Base-by-base conservation (phyloP, 2,888 invertebrate species). In the Scaptomyza tumidula region DNA sequence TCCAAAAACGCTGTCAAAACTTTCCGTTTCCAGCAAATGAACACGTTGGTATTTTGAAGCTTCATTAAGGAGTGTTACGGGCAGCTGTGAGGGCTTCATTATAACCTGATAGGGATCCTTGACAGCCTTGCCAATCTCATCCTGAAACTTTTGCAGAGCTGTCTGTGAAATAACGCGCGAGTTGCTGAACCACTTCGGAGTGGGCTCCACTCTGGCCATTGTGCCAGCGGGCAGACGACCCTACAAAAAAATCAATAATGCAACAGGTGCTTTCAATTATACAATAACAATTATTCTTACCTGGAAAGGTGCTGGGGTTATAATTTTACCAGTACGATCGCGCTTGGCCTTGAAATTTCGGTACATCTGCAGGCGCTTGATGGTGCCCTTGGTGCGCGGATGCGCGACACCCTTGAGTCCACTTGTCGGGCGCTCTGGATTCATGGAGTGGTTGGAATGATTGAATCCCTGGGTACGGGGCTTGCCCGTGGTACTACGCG, bases 141-240 rank as follows among this genome's bases (percentile, higher is more conserved):
- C 97, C 93, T 99, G 97, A 89, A 97, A 97, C 90, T 96, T 97
- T 91, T 97, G 97, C 33, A 97, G 90, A 0, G 97, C 96, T 88
- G 94, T 95, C 92, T 99, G 99, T 0, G 98, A 96, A 78, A 99
- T 98, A 0, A 99, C 98, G 72, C 98, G 94, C 0, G 99, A 98
- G 91, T 99, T 99, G 14, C 99, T 98, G 92, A 99, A 99, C 99
- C 99, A 99, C 91, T 97, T 98, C 86, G 98, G 97, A 81, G 97
- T 98, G 2, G 99, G 99, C 92, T 99, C 99, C 0, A 99, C 97
- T 65, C 99, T 94, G 33, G 99, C 98, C 90, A 96, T 95, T 1
- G 97, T 96, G 27, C 99, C 99, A 35, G 98, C 95, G 13, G 96
- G 93, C 24, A 98, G 93, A 93, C 95, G 95, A 48, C 96, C 96